Evolutionary conservation across 2,797 vertebrate genomes (phyloP).

Genomic region (Muscicapa striata): DNA sequence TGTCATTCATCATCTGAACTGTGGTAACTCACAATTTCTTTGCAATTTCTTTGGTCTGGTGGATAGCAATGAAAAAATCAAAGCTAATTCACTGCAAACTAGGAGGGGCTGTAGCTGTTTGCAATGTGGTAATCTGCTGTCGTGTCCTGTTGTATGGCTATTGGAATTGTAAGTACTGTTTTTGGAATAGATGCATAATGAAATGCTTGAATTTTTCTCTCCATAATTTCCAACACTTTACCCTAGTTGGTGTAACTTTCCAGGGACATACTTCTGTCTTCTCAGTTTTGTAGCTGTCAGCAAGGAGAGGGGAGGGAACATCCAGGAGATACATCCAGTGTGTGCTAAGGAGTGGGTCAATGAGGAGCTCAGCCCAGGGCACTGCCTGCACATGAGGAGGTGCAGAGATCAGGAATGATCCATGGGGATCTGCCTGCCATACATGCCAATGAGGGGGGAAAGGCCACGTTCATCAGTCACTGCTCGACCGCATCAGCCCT

Average conservation of each 20-base stretch:
- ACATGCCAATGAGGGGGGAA: not conserved
- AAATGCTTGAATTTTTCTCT: not conserved
- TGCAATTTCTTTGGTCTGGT: not conserved
- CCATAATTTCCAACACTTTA: not conserved
- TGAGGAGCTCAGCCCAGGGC: not conserved
- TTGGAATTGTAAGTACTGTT: not conserved
- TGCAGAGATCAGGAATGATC: not conserved
- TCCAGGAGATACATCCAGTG: not conserved
- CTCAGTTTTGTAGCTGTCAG: not conserved
- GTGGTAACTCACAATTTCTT: not conserved
- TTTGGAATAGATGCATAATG: not conserved
- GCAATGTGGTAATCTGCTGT: not conserved
- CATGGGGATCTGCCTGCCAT: not conserved
- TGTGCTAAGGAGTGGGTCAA: not conserved
- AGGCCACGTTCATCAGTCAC: not conserved
- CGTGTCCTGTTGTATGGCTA: fast-evolving
- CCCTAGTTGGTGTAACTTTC: not conserved
- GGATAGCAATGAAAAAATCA: not conserved
- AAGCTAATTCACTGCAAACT: not conserved
- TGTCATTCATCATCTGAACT: not conserved
- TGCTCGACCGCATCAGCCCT: fast-evolving
- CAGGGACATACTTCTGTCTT: not conserved
- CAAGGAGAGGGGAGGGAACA: not conserved
- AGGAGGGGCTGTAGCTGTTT: not conserved
- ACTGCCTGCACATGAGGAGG: not conserved